Evolutionary conservation across 30 jellyfish, hydroid and myxozoan genomes (phyloP).

Genomic region (Sanderia malayensis): DNA sequence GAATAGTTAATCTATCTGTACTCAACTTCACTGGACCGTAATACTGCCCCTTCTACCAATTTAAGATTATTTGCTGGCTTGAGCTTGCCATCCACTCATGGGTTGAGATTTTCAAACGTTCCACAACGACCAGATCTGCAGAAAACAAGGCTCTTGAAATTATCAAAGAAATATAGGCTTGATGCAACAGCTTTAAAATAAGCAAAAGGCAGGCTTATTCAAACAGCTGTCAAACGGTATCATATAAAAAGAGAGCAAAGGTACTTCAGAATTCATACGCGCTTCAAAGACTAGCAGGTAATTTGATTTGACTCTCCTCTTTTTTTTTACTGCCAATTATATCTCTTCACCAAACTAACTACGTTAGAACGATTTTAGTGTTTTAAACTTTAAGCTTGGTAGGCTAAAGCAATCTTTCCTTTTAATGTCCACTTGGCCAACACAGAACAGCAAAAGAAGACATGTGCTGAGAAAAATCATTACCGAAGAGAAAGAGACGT

Average conservation of each 20-base stretch:
- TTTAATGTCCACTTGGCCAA: no score
- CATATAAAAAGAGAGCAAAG: background rate
- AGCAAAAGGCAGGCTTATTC: background rate
- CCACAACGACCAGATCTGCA: background rate
- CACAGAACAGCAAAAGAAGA: background rate
- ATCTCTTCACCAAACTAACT: no score
- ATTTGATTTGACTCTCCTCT: background rate
- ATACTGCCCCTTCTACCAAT: background rate
- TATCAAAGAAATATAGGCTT: background rate
- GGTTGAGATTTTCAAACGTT: background rate
- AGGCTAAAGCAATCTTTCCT: no score
- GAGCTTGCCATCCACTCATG: background rate
- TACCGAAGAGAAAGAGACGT: background rate
- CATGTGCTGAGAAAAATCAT: background rate
- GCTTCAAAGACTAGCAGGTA: background rate
- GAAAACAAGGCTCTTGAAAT: background rate
- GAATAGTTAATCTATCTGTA: background rate
- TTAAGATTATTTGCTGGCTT: background rate
- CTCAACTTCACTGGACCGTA: background rate
- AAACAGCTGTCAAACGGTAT: background rate
- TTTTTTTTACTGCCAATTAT: no score
- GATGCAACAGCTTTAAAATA: background rate
- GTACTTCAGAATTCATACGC: background rate
- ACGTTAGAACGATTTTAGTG: no score
- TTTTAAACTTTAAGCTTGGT: no score